A percentile compares a stretch with the other conserved stretches of the same genome.
phyloP scores from a whole-genome alignment of 2,113 vertebrate genomes.

The Orthonyx spaldingii region DNA sequence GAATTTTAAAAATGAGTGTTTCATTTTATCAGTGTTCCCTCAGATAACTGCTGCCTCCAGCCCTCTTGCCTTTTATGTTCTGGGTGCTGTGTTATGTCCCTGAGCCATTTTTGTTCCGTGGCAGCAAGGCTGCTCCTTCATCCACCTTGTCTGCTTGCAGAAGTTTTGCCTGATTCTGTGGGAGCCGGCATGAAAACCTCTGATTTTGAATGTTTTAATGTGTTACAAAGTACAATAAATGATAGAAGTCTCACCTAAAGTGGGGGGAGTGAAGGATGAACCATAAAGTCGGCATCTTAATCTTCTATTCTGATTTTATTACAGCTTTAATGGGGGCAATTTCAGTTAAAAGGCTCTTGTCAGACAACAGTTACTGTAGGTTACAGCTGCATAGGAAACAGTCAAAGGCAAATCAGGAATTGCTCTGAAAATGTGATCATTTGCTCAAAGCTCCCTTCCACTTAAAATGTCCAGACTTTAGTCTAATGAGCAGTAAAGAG shows the following conservation, averaged over 20 bases:
- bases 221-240: background rate
- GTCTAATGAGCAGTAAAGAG: background rate
- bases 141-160: background rate
- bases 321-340: constrained; percentile 64
- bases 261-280: background rate
- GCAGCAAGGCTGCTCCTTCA: background rate
- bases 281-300: constrained; percentile 49
- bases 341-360: constrained; percentile 64
- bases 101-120: background rate
- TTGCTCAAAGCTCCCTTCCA: background rate
- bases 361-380: constrained; percentile 60
- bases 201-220: constrained; percentile 23
- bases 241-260: constrained; percentile 20
- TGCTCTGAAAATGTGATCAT: background rate
- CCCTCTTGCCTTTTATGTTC: background rate
- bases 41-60: background rate
- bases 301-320: constrained; percentile 70
- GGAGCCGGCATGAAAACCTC: background rate
- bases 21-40: background rate
- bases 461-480: background rate
- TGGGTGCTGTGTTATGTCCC: background rate
- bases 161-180: background rate
- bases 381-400: constrained; percentile 39
- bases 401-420: constrained; percentile 25
- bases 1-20: background rate